These are phyloP conservation scores for Selenia dentaria DNA, from an alignment of 2,888 invertebrate species.

Conservation along the genomic window DNA sequence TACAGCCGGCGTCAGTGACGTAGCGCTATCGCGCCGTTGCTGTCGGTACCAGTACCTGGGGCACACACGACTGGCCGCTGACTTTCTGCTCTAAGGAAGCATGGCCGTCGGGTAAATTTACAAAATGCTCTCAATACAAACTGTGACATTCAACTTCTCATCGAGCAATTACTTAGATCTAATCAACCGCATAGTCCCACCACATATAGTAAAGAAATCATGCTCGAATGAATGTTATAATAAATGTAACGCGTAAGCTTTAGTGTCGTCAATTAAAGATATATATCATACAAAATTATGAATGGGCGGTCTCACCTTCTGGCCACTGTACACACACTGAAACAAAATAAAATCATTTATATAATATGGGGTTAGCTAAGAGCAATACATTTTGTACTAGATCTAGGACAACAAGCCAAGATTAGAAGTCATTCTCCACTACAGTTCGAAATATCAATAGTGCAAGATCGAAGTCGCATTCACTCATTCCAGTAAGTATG, in stretches of 20 bases:
- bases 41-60: neutral
- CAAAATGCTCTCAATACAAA: conserved; percentile 62
- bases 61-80: conserved; percentile 26
- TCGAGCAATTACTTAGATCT: conserved; percentile 65
- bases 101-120: conserved; percentile 58
- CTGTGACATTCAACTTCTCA: conserved; percentile 60
- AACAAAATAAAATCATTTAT: conserved; percentile 78
- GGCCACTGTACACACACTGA: conserved; percentile 97
- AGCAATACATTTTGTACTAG: conserved; percentile 33
- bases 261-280: conserved; percentile 51
- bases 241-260: conserved; percentile 73
- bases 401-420: conserved; percentile 64
- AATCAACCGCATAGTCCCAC: conserved; percentile 73
- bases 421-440: conserved; percentile 75
- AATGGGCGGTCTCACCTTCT: conserved; percentile 87
- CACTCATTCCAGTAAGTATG: conserved; percentile 59
- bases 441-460: conserved; percentile 67
- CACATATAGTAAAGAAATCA: conserved; percentile 69
- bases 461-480: conserved; percentile 70
- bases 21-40: neutral
- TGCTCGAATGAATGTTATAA: conserved; percentile 79
- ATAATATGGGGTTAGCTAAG: conserved; percentile 10
- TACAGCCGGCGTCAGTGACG: conserved; percentile 43
- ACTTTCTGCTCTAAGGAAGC: conserved; percentile 63
- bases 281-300: conserved; percentile 45